A percentile compares a stretch with the other conserved stretches of the same genome.
Conservation (phyloP, 2,113 vertebrate species). For the Clarias gariepinus region DNA sequence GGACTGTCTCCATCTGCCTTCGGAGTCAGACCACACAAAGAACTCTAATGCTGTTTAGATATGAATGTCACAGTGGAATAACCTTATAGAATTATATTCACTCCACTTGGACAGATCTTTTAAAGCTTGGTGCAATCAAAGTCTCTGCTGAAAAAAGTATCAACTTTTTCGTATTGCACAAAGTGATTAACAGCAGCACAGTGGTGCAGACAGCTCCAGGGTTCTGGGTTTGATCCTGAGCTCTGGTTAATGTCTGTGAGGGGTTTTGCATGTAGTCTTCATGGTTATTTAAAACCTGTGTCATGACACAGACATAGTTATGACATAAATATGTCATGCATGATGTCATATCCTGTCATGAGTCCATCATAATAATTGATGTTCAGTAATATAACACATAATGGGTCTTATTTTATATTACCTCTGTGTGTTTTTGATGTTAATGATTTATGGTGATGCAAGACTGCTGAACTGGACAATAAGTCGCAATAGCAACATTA, state of each 20-base stretch:
- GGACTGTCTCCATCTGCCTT: not conserved
- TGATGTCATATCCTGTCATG: not conserved
- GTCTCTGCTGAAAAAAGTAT: not conserved
- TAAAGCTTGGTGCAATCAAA: not conserved
- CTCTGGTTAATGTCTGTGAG: not conserved
- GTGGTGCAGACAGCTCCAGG: not conserved
- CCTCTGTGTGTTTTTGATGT: not conserved
- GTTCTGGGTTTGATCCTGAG: not conserved
- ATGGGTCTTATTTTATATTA: not conserved
- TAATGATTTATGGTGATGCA: not conserved
- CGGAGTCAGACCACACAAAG: slow-evolving; percentile 28
- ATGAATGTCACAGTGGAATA: not conserved
- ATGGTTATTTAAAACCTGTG: not conserved
- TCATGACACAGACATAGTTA: not conserved
- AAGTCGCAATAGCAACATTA: not conserved
- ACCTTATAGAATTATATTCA: not conserved
- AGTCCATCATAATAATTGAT: not conserved
- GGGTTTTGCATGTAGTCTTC: not conserved
- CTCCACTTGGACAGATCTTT: not conserved
- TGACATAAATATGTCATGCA: not conserved
- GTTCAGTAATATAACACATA: not conserved
- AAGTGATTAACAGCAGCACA: not conserved
- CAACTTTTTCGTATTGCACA: not conserved
- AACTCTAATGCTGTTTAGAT: not conserved
- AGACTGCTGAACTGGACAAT: not conserved